Evolutionary conservation across 1,140 invertebrate genomes (phyloP).

Genomic region (Pseudomyrmex concolor): DNA sequence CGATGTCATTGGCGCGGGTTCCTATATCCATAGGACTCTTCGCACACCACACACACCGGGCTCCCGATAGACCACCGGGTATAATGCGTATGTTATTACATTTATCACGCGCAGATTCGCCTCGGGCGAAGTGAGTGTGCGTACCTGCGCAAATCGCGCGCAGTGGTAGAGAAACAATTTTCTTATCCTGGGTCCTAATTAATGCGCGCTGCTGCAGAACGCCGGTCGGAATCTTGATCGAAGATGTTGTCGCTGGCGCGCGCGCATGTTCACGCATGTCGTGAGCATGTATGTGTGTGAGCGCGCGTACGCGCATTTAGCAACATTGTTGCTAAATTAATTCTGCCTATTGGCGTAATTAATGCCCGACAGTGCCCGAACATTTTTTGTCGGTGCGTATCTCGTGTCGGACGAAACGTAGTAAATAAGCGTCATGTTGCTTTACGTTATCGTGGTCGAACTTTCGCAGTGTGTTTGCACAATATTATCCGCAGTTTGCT

Average conservation of each 20-base stretch:
- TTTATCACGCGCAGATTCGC: conserved; percentile 51
- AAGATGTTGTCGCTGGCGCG: conserved; percentile 20
- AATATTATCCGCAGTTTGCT: conserved; percentile 30
- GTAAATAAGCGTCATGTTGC: conserved; percentile 22
- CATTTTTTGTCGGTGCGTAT: conserved; percentile 41
- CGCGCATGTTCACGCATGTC: conserved; percentile 10
- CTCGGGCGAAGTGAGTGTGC: conserved; percentile 22
- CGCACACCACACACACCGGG: background rate
- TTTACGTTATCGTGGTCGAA: conserved; percentile 40
- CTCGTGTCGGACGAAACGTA: conserved; percentile 41
- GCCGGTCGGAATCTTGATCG: conserved; percentile 47
- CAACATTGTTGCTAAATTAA: conserved; percentile 59
- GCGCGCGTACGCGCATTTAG: conserved; percentile 45
- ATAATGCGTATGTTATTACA: conserved; percentile 57
- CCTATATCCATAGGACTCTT: background rate
- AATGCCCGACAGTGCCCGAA: conserved; percentile 41
- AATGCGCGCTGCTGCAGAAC: conserved; percentile 48
- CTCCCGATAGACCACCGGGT: conserved; percentile 45
- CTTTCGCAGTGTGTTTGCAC: conserved; percentile 28
- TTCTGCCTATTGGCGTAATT: conserved; percentile 54
- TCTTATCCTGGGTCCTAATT: conserved; percentile 48
- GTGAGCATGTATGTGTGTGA: conserved; percentile 20
- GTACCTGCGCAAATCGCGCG: conserved; percentile 4
- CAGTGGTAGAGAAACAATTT: conserved; percentile 57
- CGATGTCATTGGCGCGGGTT: conserved; percentile 28